Percentiles rank a stretch among this genome's conserved stretches.
These are phyloP conservation scores for Empidonax traillii DNA, from an alignment of 2,113 vertebrate species.

Conservation along the genomic window DNA sequence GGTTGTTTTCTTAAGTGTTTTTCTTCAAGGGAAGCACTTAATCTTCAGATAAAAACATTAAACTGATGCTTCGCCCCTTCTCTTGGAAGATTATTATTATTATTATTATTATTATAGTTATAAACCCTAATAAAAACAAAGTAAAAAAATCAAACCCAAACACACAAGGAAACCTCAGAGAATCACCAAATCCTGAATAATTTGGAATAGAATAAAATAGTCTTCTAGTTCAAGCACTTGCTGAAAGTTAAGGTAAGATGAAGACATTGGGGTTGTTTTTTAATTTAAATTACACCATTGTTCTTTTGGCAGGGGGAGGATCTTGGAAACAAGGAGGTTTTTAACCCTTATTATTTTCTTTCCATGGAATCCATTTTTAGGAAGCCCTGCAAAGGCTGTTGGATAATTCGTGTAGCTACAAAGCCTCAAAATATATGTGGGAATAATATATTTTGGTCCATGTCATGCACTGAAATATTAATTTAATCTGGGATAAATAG, in stretches of 20 bases:
- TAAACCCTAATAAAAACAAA: background rate
- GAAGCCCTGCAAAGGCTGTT: background rate
- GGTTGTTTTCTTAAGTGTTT: background rate
- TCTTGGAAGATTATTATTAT: background rate
- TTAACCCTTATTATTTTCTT: background rate
- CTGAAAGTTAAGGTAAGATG: background rate
- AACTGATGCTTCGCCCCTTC: background rate
- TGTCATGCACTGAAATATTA: background rate
- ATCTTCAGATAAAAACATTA: background rate
- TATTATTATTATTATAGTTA: background rate
- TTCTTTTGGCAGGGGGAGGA: background rate
- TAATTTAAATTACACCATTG: background rate
- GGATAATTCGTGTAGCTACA: background rate
- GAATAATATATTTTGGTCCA: background rate
- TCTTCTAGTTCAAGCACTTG: background rate
- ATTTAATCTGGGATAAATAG: background rate
- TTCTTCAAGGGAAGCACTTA: background rate
- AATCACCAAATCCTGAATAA: background rate
- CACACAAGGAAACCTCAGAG: background rate
- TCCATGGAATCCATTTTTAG: background rate
- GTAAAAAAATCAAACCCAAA: too few relatives aligned
- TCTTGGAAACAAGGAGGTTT: background rate
- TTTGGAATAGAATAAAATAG: background rate
- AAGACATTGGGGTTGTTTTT: background rate
- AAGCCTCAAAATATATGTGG: background rate